Evolutionary conservation across 2,113 vertebrate genomes (phyloP).

Genomic region (Eclectus roratus): DNA sequence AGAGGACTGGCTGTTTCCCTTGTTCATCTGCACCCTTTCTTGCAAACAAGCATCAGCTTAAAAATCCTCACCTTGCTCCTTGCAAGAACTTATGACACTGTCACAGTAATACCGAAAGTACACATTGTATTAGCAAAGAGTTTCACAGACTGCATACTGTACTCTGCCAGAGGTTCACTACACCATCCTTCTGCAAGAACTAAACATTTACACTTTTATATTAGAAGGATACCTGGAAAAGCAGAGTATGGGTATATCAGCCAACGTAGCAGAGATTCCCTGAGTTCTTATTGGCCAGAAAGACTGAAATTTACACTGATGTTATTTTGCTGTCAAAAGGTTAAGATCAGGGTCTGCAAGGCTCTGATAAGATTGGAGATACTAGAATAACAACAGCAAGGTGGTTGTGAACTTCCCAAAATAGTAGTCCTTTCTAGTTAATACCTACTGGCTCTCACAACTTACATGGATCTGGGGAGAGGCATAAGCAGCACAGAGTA

Average conservation of each 20-base stretch:
- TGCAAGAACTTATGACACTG: not conserved
- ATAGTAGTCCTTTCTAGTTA: not conserved
- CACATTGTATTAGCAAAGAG: not conserved
- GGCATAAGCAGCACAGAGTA: not conserved
- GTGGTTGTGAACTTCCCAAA: not conserved
- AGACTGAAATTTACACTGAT: not conserved
- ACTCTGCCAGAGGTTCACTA: not conserved
- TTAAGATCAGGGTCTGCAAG: not conserved
- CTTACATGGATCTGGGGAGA: accelerated
- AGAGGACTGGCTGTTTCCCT: not conserved
- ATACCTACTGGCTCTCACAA: not conserved
- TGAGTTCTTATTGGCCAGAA: not conserved
- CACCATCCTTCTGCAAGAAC: not conserved
- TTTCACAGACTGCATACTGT: not conserved
- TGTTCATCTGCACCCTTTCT: not conserved
- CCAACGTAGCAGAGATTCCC: not conserved
- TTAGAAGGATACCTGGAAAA: not conserved
- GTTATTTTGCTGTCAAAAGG: not conserved
- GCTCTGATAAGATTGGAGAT: not conserved
- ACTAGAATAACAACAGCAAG: not conserved
- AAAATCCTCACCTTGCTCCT: not conserved
- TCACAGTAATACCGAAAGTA: not conserved
- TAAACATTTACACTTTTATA: not conserved
- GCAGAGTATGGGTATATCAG: not conserved
- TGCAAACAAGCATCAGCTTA: not conserved